phyloP scores from a whole-genome alignment of 2,888 invertebrate species.

The Rhyacophila evoluta region DNA sequence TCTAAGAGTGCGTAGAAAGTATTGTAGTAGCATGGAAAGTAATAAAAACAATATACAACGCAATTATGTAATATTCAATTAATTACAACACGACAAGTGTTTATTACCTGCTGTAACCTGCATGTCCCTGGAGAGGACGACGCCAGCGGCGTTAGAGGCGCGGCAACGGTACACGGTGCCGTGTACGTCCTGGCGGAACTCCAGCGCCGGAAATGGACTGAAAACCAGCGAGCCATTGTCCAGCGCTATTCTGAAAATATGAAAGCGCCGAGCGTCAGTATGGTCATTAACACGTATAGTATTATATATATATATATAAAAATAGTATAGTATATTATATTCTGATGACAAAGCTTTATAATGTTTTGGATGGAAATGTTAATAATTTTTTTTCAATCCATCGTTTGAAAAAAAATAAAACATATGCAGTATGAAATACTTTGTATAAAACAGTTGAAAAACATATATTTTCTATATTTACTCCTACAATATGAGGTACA shows the following conservation, averaged over 20 bases:
- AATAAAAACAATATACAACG: background rate
- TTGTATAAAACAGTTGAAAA: too few species aligned
- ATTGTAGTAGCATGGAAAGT: too few species aligned
- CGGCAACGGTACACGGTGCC: constrained; percentile 84
- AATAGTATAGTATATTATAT: too few species aligned
- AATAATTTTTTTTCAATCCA: too few species aligned
- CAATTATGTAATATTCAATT: constrained; percentile 2
- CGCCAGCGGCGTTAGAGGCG: constrained; percentile 83
- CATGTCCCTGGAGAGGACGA: constrained; percentile 84
- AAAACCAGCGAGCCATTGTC: constrained; percentile 89
- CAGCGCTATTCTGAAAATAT: constrained; percentile 76
- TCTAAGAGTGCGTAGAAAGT: too few species aligned
- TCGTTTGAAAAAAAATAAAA: too few species aligned
- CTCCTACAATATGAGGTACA: too few species aligned
- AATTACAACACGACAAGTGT: constrained; percentile 4
- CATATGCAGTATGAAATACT: too few species aligned
- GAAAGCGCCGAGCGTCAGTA: background rate
- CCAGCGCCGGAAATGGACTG: constrained; percentile 82
- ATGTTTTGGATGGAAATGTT: too few species aligned
- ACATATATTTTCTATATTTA: too few species aligned
- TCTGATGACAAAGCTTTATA: too few species aligned
- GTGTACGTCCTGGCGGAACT: constrained; percentile 85
- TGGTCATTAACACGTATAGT: background rate
- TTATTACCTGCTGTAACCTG: constrained; percentile 81
- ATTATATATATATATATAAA: too few species aligned